Base-by-base conservation (phyloP, 2,888 invertebrate genomes). In the Eueremaeus valkanovi region DNA sequence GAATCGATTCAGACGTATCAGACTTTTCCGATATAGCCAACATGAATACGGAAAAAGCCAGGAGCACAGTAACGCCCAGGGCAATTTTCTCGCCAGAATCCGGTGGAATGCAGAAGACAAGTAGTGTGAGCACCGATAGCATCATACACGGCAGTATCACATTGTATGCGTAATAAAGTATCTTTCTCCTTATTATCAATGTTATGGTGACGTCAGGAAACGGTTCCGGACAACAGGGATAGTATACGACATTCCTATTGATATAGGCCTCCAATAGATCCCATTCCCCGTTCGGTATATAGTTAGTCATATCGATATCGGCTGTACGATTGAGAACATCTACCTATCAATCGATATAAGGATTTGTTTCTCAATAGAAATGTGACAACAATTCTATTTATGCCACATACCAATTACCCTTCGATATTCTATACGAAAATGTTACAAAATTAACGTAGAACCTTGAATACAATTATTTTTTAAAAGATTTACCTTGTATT, bases 111-210 rank as follows among this genome's bases (percentile, higher is more conserved):
- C 85, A 84, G 81, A 86, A 86, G 13, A 86, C 86, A 9, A 87
- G 83, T 72, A 87, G 82, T 0, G 87, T 87, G 72, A 87, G 81
- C 88, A 91, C 70, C 83, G 86, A 68, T 90, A 87, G 83, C 84
- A 87, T 84, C 80, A 87, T 84, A 80, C 87, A 87, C 3, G 87
- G 87, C 78, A 87, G 84, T 72, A 87, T 85, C 66, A 87, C 85
- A 81, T 87, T 87, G 81, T 86, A 85, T 80, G 85, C 83, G 80
- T 83, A 83, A 76, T 82, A 84, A 68, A 86, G 81, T 2, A 85
- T 85, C 77, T 86, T 84, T 31, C 86, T 81, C 5, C 86, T 82
- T 70, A 87, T 84, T 75, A 84, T 83, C 72, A 87, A 82, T 76
- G 84, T 85, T 79, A 87, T 86, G 11, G 86, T 86, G 21, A 87